Evolutionary conservation across 2,113 vertebrate genomes (phyloP).

Genomic region (Oophaga pumilio): DNA sequence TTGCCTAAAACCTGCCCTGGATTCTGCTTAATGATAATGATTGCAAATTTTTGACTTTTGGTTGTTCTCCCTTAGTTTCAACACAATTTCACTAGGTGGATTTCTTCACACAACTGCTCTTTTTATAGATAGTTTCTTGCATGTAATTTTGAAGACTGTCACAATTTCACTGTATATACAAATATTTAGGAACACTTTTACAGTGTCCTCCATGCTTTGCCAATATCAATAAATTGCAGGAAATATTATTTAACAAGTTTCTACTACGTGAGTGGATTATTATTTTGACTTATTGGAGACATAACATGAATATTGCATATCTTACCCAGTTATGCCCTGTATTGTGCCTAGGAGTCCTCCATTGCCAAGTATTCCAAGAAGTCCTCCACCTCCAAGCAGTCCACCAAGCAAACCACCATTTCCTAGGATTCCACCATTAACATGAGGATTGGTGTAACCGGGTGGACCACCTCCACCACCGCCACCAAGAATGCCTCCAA

Average conservation of each 20-base stretch:
- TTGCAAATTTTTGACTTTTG: too few species aligned
- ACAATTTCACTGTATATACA: too few species aligned
- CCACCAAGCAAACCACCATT: constrained; percentile 68
- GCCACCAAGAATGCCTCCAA: constrained; percentile 60
- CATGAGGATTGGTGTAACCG: constrained; percentile 61
- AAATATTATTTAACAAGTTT: background rate
- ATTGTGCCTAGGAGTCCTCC: constrained; percentile 67
- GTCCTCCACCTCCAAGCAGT: constrained; percentile 65
- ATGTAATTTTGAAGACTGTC: too few species aligned
- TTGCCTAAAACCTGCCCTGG: too few species aligned
- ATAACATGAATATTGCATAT: background rate
- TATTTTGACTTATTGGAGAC: background rate
- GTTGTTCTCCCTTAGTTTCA: too few species aligned
- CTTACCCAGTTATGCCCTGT: constrained; percentile 71
- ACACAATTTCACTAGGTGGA: too few species aligned
- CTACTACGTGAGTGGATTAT: background rate
- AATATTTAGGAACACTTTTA: too few species aligned
- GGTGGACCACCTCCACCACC: background rate
- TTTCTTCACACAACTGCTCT: too few species aligned
- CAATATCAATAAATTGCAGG: background rate
- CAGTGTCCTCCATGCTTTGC: too few species aligned
- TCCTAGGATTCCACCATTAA: constrained; percentile 60
- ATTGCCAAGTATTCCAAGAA: constrained; percentile 67
- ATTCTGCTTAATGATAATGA: too few species aligned
- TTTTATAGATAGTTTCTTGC: too few species aligned